Evolutionary conservation across 2,113 vertebrate species (phyloP).

Genomic region (Setophaga kirtlandii): DNA sequence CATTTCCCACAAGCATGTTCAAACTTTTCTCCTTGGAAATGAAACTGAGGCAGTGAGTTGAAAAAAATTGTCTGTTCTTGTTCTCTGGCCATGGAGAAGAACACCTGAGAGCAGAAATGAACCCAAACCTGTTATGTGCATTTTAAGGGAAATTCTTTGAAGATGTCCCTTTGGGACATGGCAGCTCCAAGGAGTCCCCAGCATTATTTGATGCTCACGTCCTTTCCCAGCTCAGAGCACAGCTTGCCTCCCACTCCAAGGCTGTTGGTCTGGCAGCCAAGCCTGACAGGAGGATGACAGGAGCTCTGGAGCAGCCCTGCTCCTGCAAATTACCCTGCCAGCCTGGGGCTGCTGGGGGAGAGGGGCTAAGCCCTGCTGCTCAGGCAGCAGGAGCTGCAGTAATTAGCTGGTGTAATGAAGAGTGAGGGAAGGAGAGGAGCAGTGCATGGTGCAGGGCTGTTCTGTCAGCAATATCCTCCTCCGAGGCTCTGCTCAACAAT

Average conservation of each 20-base stretch:
- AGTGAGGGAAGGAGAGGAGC: slow-evolving; percentile 34
- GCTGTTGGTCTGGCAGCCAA: background rate
- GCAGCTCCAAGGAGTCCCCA: background rate
- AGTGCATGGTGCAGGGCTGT: slow-evolving; percentile 3
- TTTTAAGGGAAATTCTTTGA: background rate
- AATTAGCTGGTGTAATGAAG: slow-evolving; percentile 76
- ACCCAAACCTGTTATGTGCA: fast-evolving
- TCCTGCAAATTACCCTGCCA: slow-evolving; percentile 54
- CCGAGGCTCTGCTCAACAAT: slow-evolving; percentile 58
- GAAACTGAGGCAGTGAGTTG: background rate
- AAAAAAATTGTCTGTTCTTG: background rate
- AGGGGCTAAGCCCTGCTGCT: background rate
- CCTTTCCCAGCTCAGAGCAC: background rate
- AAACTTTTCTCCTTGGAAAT: background rate
- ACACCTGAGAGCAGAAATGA: background rate
- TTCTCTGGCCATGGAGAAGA: background rate
- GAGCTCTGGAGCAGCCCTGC: background rate
- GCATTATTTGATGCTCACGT: background rate
- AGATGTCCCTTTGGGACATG: background rate
- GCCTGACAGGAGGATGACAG: background rate
- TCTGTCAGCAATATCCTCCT: slow-evolving; percentile 69
- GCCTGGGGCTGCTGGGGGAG: slow-evolving; percentile 36
- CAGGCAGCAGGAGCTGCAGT: slow-evolving; percentile 47
- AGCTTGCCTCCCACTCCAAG: background rate
- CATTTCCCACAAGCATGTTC: background rate